A percentile compares a stretch with the other conserved stretches of the same genome.
phyloP scores from a whole-genome alignment of 2,888 invertebrate genomes.

The Oxyscelio sp. region DNA sequence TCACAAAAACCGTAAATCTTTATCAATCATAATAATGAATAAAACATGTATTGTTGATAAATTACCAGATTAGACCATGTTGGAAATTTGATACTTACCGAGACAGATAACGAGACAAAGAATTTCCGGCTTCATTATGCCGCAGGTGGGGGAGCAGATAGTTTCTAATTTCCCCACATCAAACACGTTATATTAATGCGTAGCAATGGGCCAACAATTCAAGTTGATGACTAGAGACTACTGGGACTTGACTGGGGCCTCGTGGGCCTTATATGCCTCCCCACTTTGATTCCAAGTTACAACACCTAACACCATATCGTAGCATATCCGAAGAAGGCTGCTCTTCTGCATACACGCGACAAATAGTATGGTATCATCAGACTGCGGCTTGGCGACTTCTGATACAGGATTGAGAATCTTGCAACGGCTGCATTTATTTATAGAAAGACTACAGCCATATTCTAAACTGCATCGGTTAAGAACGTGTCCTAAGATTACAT shows the following conservation, averaged over 20 bases:
- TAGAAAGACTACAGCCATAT: slow-evolving; percentile 63
- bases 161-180: slow-evolving; percentile 62
- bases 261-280: slow-evolving; percentile 87
- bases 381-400: slow-evolving; percentile 4
- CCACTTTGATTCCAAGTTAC: slow-evolving; percentile 82
- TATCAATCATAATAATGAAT: background rate
- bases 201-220: slow-evolving; percentile 66
- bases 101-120: slow-evolving; percentile 83
- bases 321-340: slow-evolving; percentile 79
- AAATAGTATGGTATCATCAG: slow-evolving; percentile 34
- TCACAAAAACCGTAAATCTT: background rate
- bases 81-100: slow-evolving; percentile 81
- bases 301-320: slow-evolving; percentile 74
- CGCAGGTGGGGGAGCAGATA: slow-evolving; percentile 68
- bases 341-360: slow-evolving; percentile 76
- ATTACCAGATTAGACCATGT: background rate
- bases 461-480: slow-evolving; percentile 42
- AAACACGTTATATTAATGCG: slow-evolving; percentile 55
- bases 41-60: background rate
- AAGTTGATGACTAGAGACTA: slow-evolving; percentile 87
- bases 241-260: slow-evolving; percentile 84
- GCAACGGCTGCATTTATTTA: slow-evolving; percentile 58
- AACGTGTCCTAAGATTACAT: slow-evolving; percentile 21
- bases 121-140: slow-evolving; percentile 84
- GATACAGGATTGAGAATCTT: slow-evolving; percentile 24